Evolutionary conservation across 2,888 invertebrate species (phyloP).

Genomic region (Tachina fera): DNA sequence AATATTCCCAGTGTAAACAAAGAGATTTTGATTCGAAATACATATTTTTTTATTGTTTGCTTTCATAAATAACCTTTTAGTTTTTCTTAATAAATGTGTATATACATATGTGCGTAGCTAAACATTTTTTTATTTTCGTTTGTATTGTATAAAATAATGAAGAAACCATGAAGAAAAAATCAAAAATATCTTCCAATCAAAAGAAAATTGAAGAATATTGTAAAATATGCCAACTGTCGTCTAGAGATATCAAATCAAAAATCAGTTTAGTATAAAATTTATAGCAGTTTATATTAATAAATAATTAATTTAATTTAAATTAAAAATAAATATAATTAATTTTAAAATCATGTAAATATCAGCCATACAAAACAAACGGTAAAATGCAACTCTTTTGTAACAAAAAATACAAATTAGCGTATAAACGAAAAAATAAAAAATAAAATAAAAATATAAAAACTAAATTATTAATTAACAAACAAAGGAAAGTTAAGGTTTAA

Average conservation of each 20-base stretch:
- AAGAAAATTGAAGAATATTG: conserved; percentile 66
- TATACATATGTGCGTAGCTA: neutral
- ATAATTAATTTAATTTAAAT: conserved; percentile 55
- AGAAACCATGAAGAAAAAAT: conserved; percentile 70
- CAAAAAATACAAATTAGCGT: conserved; percentile 69
- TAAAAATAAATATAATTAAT: conserved; percentile 44
- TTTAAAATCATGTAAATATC: conserved; percentile 67
- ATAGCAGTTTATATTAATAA: conserved; percentile 54
- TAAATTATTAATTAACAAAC: conserved; percentile 30
- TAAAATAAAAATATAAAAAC: neutral
- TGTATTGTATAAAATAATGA: conserved; percentile 56
- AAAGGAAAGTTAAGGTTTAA: conserved; percentile 18
- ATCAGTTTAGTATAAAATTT: conserved; percentile 59
- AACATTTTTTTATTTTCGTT: conserved; percentile 35
- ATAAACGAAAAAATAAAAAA: conserved; percentile 9
- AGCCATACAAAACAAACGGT: conserved; percentile 72
- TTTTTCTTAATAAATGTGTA: conserved; percentile 8
- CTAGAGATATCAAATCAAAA: conserved; percentile 61
- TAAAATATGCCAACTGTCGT: conserved; percentile 66
- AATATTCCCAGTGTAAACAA: conserved; percentile 38
- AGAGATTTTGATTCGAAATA: neutral
- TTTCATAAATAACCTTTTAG: conserved; percentile 16
- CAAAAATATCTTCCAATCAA: conserved; percentile 76
- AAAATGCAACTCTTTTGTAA: conserved; percentile 73
- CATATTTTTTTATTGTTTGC: neutral